Evolutionary conservation across 2,888 invertebrate species (phyloP).

Genomic region (Branchipolynoe longqiensis): DNA sequence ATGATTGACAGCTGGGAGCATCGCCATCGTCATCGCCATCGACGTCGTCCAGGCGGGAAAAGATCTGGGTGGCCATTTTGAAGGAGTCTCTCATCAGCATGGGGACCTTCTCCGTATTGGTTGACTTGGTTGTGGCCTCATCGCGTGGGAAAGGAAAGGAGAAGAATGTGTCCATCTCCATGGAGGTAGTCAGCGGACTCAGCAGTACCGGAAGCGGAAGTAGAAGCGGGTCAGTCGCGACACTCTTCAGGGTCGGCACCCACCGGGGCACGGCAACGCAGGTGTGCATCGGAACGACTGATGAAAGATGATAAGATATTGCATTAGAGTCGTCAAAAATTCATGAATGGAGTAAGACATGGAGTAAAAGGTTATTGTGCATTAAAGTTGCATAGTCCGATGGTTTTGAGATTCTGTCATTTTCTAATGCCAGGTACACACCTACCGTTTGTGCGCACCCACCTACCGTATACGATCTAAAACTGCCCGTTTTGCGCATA

Average conservation of each 20-base stretch:
- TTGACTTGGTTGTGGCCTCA: not conserved
- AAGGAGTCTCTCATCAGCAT: not conserved
- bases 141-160: not conserved
- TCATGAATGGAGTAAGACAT: too few species aligned
- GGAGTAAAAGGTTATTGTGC: too few species aligned
- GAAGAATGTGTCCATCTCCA: slow-evolving; percentile 6
- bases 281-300: too few species aligned
- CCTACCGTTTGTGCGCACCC: too few species aligned
- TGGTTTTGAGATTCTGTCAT: too few species aligned
- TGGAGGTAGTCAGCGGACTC: slow-evolving; percentile 3
- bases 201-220: not conserved
- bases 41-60: not conserved
- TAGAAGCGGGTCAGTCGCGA: not conserved
- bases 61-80: not conserved
- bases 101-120: not conserved
- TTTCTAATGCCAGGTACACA: too few species aligned
- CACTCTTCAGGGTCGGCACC: not conserved
- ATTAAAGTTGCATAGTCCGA: too few species aligned
- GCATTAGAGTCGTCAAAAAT: too few species aligned
- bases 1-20: not conserved
- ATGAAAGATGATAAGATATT: too few species aligned
- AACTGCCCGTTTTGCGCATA: too few species aligned
- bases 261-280: too few species aligned
- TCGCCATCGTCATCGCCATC: not conserved
- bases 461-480: too few species aligned